Evolutionary conservation across 92 coral and sea anemone species (phyloP), one percentile per base, ranked within the genome.

Genomic region (Virgularia gustaviana): DNA sequence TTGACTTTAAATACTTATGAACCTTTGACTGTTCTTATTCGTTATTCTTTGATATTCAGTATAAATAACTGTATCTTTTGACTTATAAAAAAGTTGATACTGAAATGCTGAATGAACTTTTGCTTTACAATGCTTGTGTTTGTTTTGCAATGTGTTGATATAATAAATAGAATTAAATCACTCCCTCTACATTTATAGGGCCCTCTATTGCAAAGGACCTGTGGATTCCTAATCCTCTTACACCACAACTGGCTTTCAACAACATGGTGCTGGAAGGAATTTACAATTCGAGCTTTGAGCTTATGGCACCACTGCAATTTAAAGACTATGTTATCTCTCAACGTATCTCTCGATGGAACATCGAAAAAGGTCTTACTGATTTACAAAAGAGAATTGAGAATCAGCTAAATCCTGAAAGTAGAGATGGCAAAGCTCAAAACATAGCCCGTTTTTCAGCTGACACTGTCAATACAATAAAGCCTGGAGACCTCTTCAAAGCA

Each of bases 281-380:
- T 27, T 75, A 60, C 59, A 25, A 60, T 28, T 75, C 71, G 15
- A 42, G 60, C 3, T 60, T 42, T 41, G 79, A 75, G 60, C 57
- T 75, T 9, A 75, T 61, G 49, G 73, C 80, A 30, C 73, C 72
- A 61, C 16, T 57, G 35, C 79, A 73, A 49, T 58, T 58, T 22
- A 76, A 76, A 28, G 80, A 76, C 12, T 76, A 62, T 63, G 80
- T 36, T 44, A 61, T 76, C 16, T 31, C 63, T 34, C 80, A 76
- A 67, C 68, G 80, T 38, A 56, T 63, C 11, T 22, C 44, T 19
- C 55, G 80, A 65, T 49, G 80, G 73, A 63, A 47, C 42, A 51
- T 67, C 0, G 56, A 65, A 36, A 63, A 56, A 33, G 64, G 43
- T 33, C 36, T 63, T 29, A 45, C 57, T 18, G 80, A 76, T 30